phyloP scores from a whole-genome alignment of 2,113 vertebrate species.

The Smithornis capensis region DNA sequence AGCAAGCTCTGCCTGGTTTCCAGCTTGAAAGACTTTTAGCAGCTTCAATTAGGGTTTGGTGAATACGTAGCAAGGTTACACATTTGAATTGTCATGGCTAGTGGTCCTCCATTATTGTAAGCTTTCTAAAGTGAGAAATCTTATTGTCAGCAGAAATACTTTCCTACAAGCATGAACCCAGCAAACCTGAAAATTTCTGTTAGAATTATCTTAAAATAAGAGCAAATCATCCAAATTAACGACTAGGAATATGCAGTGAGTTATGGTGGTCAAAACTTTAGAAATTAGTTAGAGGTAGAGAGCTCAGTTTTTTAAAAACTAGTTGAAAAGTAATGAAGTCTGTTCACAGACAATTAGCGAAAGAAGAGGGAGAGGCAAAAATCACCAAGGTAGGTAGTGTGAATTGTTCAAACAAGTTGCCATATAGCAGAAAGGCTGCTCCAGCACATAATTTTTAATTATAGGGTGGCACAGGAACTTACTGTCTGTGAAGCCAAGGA shows the following conservation, averaged over 20 bases:
- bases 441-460: neutral
- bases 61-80: neutral
- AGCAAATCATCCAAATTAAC: neutral
- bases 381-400: neutral
- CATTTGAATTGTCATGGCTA: neutral
- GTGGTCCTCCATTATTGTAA: neutral
- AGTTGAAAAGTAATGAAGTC: neutral
- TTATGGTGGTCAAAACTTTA: neutral
- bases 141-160: neutral
- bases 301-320: neutral
- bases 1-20: neutral
- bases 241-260: neutral
- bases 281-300: neutral
- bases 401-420: neutral
- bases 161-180: neutral
- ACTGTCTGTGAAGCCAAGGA: slow-evolving; percentile 50
- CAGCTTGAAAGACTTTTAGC: neutral
- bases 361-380: neutral
- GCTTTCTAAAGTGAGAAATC: neutral
- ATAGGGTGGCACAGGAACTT: neutral
- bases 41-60: neutral
- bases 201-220: neutral
- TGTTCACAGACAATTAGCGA: neutral
- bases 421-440: neutral
- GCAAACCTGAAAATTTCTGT: neutral